A percentile compares a stretch with the other conserved stretches of the same genome.
phyloP scores from a whole-genome alignment of 2,113 vertebrate species.

The Chaetodon trifascialis region DNA sequence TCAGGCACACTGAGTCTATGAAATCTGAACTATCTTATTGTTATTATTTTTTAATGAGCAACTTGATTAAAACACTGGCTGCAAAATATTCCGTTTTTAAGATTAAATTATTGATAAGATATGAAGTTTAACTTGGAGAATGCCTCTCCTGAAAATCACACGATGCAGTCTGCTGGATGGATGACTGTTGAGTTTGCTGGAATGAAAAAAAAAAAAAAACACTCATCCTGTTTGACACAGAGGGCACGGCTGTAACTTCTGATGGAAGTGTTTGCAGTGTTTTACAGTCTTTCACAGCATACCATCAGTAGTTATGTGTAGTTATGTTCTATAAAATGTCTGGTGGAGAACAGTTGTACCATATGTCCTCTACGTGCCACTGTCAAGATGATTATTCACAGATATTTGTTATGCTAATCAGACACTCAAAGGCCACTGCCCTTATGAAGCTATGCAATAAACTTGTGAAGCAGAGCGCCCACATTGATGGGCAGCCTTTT shows the following conservation, averaged over 20 bases:
- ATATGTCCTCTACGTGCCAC: background rate
- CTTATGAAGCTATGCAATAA: constrained; percentile 52
- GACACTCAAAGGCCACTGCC: constrained; percentile 41
- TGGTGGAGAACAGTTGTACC: background rate
- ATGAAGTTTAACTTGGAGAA: background rate
- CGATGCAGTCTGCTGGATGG: background rate
- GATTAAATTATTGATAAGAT: background rate
- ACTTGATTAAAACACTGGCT: background rate
- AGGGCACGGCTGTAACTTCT: background rate
- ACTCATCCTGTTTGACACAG: constrained; percentile 3
- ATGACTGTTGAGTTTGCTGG: background rate
- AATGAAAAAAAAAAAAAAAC: too few relatives aligned
- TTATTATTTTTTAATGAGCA: background rate
- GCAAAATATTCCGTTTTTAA: background rate
- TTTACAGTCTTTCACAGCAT: constrained; percentile 1
- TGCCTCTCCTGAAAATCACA: background rate
- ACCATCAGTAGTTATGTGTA: background rate
- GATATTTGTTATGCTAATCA: constrained; percentile 47
- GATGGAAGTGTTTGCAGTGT: constrained; percentile 1
- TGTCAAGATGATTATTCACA: constrained; percentile 14
- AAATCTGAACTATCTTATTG: background rate
- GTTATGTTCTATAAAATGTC: constrained; percentile 7
- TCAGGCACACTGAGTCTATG: background rate
- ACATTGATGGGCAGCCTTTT: constrained; percentile 27
- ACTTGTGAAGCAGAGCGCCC: constrained; percentile 14